A percentile compares a stretch with the other conserved stretches of the same genome.
Evolutionary conservation across 2,113 vertebrate genomes (phyloP).

Genomic region (Ivindomyrus marchei): DNA sequence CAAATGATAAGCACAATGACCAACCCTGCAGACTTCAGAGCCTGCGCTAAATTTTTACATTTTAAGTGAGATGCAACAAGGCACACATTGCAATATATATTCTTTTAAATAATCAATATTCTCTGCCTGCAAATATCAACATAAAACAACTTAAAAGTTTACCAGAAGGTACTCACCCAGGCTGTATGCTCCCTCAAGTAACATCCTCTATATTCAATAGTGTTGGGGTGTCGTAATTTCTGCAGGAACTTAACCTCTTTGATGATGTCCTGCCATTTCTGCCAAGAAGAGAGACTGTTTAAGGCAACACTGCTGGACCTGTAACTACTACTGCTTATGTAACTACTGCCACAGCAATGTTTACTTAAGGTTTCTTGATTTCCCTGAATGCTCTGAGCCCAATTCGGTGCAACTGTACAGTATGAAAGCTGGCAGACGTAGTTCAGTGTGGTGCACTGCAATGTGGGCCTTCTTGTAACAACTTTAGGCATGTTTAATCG

Average conservation of each 20-base stretch:
- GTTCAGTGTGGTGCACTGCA: background rate
- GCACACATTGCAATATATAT: background rate
- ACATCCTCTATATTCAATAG: slow-evolving; percentile 85
- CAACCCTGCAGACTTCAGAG: background rate
- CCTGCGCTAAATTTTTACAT: background rate
- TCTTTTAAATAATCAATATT: background rate
- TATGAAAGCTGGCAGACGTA: background rate
- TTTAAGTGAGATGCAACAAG: background rate
- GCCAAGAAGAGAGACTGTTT: slow-evolving; percentile 15
- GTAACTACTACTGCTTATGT: background rate
- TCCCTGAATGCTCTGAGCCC: background rate
- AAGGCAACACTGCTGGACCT: background rate
- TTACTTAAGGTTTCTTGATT: background rate
- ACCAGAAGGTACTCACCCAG: slow-evolving; percentile 65
- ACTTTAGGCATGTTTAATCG: background rate
- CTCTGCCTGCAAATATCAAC: background rate
- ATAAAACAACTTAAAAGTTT: background rate
- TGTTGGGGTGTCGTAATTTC: slow-evolving; percentile 86
- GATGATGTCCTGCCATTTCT: slow-evolving; percentile 95
- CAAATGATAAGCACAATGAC: slow-evolving; percentile 31
- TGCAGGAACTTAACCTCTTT: slow-evolving; percentile 90
- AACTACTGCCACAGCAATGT: background rate
- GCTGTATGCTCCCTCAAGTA: slow-evolving; percentile 88
- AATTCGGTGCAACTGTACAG: background rate
- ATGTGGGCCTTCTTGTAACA: background rate